Evolutionary conservation across 2,888 invertebrate species (phyloP), one percentile per base, ranked within the genome.

Genomic region (Pyrochroa serraticornis): DNA sequence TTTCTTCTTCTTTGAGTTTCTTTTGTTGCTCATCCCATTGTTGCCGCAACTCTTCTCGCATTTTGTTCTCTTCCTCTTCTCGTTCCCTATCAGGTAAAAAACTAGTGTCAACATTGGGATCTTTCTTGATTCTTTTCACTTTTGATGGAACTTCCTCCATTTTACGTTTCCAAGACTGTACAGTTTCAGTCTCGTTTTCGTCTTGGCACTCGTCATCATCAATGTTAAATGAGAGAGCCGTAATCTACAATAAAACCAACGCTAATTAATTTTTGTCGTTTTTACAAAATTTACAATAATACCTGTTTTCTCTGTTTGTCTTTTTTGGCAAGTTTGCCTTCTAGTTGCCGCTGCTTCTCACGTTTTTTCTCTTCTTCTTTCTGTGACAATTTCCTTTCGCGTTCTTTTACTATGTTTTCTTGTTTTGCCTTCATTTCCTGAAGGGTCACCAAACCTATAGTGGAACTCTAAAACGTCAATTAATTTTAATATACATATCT

Each of bases 371-470:
- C 95, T 14, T 93, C 90, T 80, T 94, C 89, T 72, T 94, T 94
- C 69, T 93, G 93, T 0, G 97, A 97, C 31, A 97, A 81, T 79
- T 95, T 95, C 72, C 92, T 91, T 77, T 97, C 97, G 69, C 97
- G 83, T 81, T 96, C 95, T 70, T 93, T 88, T 0, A 97, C 93
- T 62, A 97, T 95, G 72, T 93, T 93, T 76, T 97, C 97, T 77
- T 98, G 97, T 75, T 96, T 97, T 1, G 97, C 97, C 83, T 94
- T 97, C 98, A 99, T 99, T 79, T 99, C 96, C 81, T 97, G 95
- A 61, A 99, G 82, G 0, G 99, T 99, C 5, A 99, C 97, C 73
- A 99, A 82, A 77, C 99, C 97, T 75, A 98, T 95, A 0, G 97
- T 98, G 8, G 96, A 95, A 47, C 94, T 93, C 82, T 87, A 66